These are phyloP conservation scores for Calosoma granatense DNA, from an alignment of 1,140 invertebrate genomes.

Conservation along the genomic window DNA sequence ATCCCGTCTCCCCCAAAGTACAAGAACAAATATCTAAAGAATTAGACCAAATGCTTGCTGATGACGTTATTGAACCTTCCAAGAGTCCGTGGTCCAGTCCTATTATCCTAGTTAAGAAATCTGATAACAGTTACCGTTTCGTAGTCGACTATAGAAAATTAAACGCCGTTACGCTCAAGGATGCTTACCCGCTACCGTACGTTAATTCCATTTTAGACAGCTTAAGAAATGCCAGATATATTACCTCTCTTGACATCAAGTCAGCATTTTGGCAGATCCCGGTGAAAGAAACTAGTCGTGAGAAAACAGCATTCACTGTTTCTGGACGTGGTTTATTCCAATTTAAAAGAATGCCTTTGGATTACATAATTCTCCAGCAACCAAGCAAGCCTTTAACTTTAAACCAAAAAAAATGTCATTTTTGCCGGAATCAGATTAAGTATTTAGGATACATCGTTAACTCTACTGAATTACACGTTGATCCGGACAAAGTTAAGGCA, in stretches of 20 bases:
- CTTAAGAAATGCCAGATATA: conserved; percentile 21
- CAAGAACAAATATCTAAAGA: too few relatives aligned
- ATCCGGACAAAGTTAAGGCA: too few relatives aligned
- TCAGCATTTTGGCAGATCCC: conserved; percentile 26
- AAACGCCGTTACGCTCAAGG: too few relatives aligned
- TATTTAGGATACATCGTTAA: too few relatives aligned
- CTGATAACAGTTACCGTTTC: conserved; percentile 19
- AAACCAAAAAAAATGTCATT: too few relatives aligned
- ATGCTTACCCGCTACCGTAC: too few relatives aligned
- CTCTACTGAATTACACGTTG: too few relatives aligned
- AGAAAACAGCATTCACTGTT: conserved; percentile 24
- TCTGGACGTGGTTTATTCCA: conserved; percentile 31
- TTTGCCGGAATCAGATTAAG: too few relatives aligned
- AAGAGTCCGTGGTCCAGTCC: conserved; percentile 24
- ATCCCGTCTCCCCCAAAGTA: too few relatives aligned
- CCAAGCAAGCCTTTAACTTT: too few relatives aligned
- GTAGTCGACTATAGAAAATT: conserved; percentile 16
- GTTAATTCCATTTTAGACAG: conserved; percentile 21
- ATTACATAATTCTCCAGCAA: conserved; percentile 29
- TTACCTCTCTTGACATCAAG: conserved; percentile 24
- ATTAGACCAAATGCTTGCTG: too few relatives aligned
- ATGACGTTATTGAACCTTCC: conserved; percentile 21
- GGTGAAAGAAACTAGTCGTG: conserved; percentile 18
- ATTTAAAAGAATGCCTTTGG: conserved; percentile 38
- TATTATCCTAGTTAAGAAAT: conserved; percentile 24